Evolutionary conservation across 2,113 vertebrate genomes (phyloP), one percentile per base, ranked within the genome.

Genomic region (Sylvietta virens): DNA sequence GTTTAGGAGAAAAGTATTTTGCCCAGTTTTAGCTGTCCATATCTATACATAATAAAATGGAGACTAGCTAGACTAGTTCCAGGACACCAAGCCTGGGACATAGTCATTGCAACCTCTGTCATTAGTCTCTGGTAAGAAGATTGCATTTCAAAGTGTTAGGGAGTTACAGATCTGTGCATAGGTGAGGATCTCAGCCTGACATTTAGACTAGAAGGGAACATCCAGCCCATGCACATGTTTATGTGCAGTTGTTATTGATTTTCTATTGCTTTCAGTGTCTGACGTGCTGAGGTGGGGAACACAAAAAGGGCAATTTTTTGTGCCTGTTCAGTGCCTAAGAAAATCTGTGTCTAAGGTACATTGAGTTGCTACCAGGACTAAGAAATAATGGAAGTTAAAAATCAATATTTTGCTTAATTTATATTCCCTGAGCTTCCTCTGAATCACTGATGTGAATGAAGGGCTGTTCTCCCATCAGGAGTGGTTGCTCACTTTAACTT

Each of bases 301-400:
- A 83, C 10, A 21, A 53, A 94, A 90, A 72, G 45, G 37, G 23
- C 67, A 70, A 54, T 44, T 77, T 17, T 84, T 93, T 67, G 81
- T 95, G 74, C 40, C 88, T 86, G 14, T 82, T 88, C 76, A 65
- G 30, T 71, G 45, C 69, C 24, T 28, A 37, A 58, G 69, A 86
- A 82, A 87, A 66, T 78, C 53, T 2, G 3, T 11, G 15, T 66
- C 70, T 67, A 70, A 86, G 79, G 53, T 76, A 56, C 66, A 72
- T 28, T 24, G 76, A 87, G 51, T 73, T 95, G 84, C 72, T 67
- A 95, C 54, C 17, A 81, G 85, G 80, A 81, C 37, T 86, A 94
- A 89, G 96, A 92, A 96, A 96, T 94, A 92, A 94, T 88, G 84
- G 60, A 90, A 92, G 60, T 60, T 92, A 92, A 97, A 92, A 97